Base-by-base conservation (phyloP, 1,140 invertebrate species). In the Drosophila busckii region DNA sequence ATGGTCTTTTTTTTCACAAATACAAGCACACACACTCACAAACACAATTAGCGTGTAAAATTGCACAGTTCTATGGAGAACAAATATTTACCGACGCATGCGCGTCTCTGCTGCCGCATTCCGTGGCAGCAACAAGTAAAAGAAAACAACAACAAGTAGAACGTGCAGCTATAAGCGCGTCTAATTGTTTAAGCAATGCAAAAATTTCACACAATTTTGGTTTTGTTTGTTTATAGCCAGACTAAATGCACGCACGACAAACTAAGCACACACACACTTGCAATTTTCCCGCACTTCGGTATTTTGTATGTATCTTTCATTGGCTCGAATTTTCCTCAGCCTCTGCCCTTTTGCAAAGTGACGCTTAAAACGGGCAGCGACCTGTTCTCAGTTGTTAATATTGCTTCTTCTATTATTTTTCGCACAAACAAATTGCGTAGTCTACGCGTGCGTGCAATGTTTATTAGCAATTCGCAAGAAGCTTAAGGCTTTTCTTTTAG, bases 301-400 rank as follows among this genome's bases (percentile, higher is more conserved):
- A 64, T 78, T 78, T 68, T 73, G 75, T 80, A 82, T 80, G 73
- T 80, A 80, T 80, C 73, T 78, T 78, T 73, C 82, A 78, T 78
- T 80, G 68, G 58, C 75, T 80, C 58, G 45, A 69, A 59, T 80
- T 78, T 73, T 71, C 63, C 68, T 44, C n/a, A n/a, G n/a, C n/a
- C 49, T 35, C 45, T 73, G 73, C 73, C 73, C 73, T 78, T 78
- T 80, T 70, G 20, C 40, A 76, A 61, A 23, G 34, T 42, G 10
- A 54, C 46, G 37, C 29, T n/a, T n/a, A 35, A 52, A 25, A 32
- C 40, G 40, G 22, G 19, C 56, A 46, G 32, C 40, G 41, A 54
- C 32, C 56, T 60, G 49, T 31, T 42, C 12, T 58, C 50, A 28
- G 42, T 23, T 17, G 31, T 28, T 42, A 13, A 6, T 42, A 35